Evolutionary conservation across 2,888 invertebrate genomes (phyloP).

Genomic region (Drepana falcataria): DNA sequence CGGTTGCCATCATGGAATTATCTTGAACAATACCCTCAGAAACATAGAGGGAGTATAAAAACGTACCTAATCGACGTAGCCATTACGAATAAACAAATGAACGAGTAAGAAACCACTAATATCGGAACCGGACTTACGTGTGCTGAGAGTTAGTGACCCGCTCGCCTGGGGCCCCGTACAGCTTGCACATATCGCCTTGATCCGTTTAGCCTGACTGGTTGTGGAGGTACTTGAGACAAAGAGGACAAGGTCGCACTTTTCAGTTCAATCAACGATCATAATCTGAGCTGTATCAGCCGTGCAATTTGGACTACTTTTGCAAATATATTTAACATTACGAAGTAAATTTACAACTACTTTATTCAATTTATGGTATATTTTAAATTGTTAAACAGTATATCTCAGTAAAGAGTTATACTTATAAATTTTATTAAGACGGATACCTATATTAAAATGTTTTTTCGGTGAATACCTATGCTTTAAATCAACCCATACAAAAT

Average conservation of each 20-base stretch:
- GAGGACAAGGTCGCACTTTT: constrained; percentile 61
- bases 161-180: constrained; percentile 34
- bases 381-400: no score
- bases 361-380: no score
- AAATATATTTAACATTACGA: constrained; percentile 19
- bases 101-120: background rate
- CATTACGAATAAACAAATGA: background rate
- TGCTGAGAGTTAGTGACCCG: constrained; percentile 18
- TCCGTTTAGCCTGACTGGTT: constrained; percentile 41
- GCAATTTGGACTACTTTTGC: constrained; percentile 35
- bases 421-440: no score
- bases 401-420: no score
- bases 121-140: background rate
- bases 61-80: background rate
- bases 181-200: constrained; percentile 52
- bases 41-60: background rate
- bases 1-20: constrained; percentile 16
- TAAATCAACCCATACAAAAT: no score
- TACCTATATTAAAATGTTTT: no score
- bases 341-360: no score
- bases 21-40: background rate
- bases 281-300: constrained; percentile 41
- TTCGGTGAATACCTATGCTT: no score
- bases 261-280: constrained; percentile 49
- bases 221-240: constrained; percentile 32